phyloP scores from a whole-genome alignment of 2,888 invertebrate genomes.

The Callinectes sapidus region DNA sequence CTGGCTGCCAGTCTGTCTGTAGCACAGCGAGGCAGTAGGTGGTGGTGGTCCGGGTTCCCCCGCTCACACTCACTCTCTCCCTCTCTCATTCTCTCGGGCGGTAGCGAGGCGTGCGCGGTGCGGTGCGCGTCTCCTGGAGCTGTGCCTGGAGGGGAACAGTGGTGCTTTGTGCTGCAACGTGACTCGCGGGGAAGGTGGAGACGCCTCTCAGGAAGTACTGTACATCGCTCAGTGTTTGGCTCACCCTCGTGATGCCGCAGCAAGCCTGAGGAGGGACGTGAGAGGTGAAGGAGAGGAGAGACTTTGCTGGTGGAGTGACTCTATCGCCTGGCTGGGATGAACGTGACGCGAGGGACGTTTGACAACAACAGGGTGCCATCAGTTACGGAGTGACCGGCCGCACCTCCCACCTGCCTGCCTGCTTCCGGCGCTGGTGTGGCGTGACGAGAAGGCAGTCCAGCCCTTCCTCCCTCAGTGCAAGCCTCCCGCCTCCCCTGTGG shows the following conservation, averaged over 20 bases:
- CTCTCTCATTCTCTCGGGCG: background rate
- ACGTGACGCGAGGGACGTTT: background rate
- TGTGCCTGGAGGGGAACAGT: background rate
- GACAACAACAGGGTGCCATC: conserved; percentile 1
- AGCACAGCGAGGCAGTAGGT: background rate
- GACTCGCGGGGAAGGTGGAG: background rate
- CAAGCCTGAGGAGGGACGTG: background rate
- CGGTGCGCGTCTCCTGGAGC: background rate
- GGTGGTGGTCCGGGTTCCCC: background rate
- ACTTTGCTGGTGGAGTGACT: background rate
- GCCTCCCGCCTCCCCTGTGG: conserved; percentile 20
- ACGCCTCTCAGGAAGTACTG: background rate
- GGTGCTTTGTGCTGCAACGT: background rate
- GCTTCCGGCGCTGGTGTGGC: conserved; percentile 26
- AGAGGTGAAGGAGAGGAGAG: background rate
- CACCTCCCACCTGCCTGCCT: conserved; percentile 19
- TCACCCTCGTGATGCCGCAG: background rate
- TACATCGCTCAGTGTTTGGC: background rate
- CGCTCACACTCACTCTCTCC: conserved; percentile 8
- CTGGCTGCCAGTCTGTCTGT: background rate
- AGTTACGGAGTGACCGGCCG: conserved; percentile 8
- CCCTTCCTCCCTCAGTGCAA: background rate
- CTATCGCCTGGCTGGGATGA: background rate
- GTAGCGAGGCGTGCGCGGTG: background rate
- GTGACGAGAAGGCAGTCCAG: background rate